phyloP scores from a whole-genome alignment of 2,797 vertebrate species.

The Glossophaga mutica region DNA sequence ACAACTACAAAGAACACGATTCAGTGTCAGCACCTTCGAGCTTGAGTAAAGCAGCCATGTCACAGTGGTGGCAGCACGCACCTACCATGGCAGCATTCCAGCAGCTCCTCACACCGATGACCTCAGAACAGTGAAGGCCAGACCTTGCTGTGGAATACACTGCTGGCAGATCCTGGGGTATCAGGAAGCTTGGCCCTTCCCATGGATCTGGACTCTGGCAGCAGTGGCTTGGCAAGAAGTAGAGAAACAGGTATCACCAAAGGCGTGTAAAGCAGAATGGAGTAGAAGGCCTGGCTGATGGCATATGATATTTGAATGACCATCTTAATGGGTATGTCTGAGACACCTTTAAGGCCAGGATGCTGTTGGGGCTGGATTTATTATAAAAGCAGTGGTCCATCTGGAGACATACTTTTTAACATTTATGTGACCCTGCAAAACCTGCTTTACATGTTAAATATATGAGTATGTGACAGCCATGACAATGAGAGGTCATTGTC shows the following conservation, averaged over 20 bases:
- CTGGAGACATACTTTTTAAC: neutral
- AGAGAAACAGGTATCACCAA: neutral
- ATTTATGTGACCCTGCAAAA: neutral
- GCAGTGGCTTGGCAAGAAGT: neutral
- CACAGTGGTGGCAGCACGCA: neutral
- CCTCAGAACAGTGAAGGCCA: neutral
- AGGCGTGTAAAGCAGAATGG: neutral
- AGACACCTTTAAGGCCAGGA: neutral
- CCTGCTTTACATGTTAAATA: neutral
- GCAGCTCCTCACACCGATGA: neutral
- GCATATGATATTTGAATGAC: neutral
- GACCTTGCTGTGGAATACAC: neutral
- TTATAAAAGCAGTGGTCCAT: neutral
- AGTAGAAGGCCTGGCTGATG: neutral
- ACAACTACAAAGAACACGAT: neutral
- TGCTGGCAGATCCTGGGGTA: too few relatives aligned
- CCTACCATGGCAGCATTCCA: fast-evolving
- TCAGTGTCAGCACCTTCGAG: neutral
- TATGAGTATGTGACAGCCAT: neutral
- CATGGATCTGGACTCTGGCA: neutral
- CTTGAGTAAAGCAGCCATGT: neutral
- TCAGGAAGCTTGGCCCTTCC: neutral
- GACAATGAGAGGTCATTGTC: neutral
- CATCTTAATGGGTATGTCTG: neutral
- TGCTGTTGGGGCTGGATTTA: neutral